Percentiles rank a stretch among this genome's conserved stretches.
phyloP scores from a whole-genome alignment of 23 tunicate genomes.

The Trididemnum clinides region DNA sequence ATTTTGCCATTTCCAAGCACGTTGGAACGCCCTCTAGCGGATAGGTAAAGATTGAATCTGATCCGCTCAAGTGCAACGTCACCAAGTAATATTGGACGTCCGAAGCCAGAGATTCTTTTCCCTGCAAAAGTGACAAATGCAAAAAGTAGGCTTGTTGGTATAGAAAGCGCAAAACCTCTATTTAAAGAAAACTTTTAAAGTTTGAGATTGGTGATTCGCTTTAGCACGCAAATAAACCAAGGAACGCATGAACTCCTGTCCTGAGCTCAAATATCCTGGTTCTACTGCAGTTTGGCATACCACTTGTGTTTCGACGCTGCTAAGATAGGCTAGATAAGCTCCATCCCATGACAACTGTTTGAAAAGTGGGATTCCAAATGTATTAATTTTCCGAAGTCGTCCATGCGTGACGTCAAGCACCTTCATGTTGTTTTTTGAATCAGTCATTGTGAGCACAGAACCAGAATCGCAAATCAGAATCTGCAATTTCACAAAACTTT shows the following conservation, averaged over 20 bases:
- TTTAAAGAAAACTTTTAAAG: too few species aligned
- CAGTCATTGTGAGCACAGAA: slow-evolving; percentile 17
- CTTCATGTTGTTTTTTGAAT: slow-evolving; percentile 1
- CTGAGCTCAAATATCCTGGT: too few species aligned
- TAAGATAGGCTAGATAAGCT: slow-evolving; percentile 4
- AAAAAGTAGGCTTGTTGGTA: too few species aligned
- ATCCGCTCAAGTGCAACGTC: not conserved
- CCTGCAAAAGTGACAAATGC: not conserved
- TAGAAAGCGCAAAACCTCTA: too few species aligned
- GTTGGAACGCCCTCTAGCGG: slow-evolving; percentile 53
- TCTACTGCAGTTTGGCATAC: too few species aligned
- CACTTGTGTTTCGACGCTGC: not conserved
- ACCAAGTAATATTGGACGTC: slow-evolving; percentile 16
- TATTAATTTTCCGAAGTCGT: slow-evolving; percentile 26
- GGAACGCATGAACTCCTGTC: too few species aligned
- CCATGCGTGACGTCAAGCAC: slow-evolving; percentile 38
- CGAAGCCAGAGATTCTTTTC: not conserved
- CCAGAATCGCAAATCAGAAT: slow-evolving; percentile 38
- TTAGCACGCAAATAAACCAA: too few species aligned
- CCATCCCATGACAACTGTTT: slow-evolving; percentile 30
- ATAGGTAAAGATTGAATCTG: not conserved
- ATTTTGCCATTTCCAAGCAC: slow-evolving; percentile 7
- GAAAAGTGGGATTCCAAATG: not conserved
- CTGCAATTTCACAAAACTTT: too few species aligned
- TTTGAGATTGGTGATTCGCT: too few species aligned